Conservation (phyloP, 37 sponge, comb jelly and placozoan species). For the Dysidea cf. avara region DNA sequence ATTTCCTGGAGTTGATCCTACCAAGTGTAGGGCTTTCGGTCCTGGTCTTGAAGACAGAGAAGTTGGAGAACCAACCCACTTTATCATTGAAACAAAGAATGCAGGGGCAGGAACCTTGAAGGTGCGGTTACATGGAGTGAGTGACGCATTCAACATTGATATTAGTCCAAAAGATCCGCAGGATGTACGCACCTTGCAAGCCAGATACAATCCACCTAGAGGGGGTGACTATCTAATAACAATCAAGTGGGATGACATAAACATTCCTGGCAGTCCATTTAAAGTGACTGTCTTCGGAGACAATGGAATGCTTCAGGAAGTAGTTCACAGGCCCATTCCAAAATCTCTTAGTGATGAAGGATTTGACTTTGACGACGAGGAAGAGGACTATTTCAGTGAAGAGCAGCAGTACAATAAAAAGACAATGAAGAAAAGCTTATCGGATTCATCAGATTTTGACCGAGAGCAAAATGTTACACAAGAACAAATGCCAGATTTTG, state of each 20-base stretch:
- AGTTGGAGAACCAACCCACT: slow-evolving; percentile 49
- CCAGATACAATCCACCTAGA: slow-evolving; percentile 50
- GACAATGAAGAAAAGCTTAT: no score
- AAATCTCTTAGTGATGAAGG: no score
- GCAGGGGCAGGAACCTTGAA: slow-evolving; percentile 68
- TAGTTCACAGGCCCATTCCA: no score
- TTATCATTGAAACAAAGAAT: slow-evolving; percentile 69
- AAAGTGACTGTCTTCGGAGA: slow-evolving; percentile 19
- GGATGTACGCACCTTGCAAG: slow-evolving; percentile 58
- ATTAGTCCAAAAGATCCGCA: slow-evolving; percentile 51
- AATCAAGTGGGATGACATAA: slow-evolving; percentile 66
- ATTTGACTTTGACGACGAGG: no score
- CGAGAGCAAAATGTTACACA: no score
- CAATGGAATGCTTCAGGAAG: no score
- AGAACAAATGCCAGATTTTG: no score
- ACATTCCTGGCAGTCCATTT: slow-evolving; percentile 72
- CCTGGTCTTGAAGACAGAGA: slow-evolving; percentile 61
- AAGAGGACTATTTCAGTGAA: no score
- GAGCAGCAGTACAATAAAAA: no score
- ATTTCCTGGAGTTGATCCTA: slow-evolving; percentile 74
- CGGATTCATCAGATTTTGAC: no score
- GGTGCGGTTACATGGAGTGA: slow-evolving; percentile 68
- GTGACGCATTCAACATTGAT: slow-evolving; percentile 57
- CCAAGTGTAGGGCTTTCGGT: slow-evolving; percentile 69
- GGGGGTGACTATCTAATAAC: slow-evolving; percentile 70